Percentiles rank a stretch among this genome's conserved stretches.
phyloP scores from a whole-genome alignment of 2,888 invertebrate genomes.

The Lysandra coridon region DNA sequence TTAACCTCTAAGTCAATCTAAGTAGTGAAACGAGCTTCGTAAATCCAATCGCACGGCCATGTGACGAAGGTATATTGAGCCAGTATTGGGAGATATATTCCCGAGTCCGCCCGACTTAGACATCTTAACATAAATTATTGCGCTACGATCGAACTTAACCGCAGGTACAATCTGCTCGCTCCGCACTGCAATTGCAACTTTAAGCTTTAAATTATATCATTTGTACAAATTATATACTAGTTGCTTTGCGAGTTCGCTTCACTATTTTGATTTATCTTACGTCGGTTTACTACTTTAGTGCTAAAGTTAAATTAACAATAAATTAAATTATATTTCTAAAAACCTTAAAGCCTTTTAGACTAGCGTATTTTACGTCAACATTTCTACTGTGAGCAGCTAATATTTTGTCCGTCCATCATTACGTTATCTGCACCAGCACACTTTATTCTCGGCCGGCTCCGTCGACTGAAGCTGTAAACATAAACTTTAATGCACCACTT shows the following conservation, averaged over 20 bases:
- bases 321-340: not conserved
- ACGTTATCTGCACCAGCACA: conserved; percentile 10
- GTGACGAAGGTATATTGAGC: conserved; percentile 24
- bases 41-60: conserved; percentile 22
- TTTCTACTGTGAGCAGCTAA: not conserved
- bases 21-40: conserved; percentile 21
- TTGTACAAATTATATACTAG: conserved; percentile 10
- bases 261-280: conserved; percentile 14
- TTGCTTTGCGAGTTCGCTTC: conserved; percentile 18
- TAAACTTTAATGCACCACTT: conserved; percentile 26
- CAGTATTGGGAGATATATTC: conserved; percentile 27
- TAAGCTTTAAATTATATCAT: conserved; percentile 26
- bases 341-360: not conserved
- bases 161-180: conserved; percentile 28
- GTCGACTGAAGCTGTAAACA: conserved; percentile 2
- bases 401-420: conserved; percentile 15
- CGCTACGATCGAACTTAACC: conserved; percentile 26
- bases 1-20: conserved; percentile 26
- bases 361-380: not conserved
- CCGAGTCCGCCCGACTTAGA: conserved; percentile 7
- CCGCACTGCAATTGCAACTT: conserved; percentile 22
- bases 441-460: not conserved
- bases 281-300: not conserved
- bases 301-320: not conserved
- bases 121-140: conserved; percentile 31